Conservation (phyloP, 2,888 invertebrate genomes). For the Noctua janthe region DNA sequence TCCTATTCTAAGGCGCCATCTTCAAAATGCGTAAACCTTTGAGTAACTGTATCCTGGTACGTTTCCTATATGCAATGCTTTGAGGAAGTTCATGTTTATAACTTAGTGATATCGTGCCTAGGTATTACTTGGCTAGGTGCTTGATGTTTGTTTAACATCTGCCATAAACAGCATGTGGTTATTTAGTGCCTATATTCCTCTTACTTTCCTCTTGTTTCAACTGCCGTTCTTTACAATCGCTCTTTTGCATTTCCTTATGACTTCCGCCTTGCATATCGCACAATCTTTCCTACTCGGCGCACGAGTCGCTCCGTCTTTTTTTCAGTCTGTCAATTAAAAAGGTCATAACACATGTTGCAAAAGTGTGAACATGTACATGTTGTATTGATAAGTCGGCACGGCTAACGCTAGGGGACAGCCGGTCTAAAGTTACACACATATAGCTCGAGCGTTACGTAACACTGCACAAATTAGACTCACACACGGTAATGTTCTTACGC, state of each 20-base stretch:
- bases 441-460: constrained; percentile 57
- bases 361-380: constrained; percentile 68
- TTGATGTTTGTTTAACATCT: constrained; percentile 41
- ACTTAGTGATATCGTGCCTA: constrained; percentile 27
- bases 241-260: constrained; percentile 65
- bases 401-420: constrained; percentile 65
- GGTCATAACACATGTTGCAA: constrained; percentile 67
- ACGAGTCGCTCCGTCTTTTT: constrained; percentile 61
- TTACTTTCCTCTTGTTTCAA: constrained; percentile 63
- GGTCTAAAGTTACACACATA: constrained; percentile 63
- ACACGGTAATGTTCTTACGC: constrained; percentile 84
- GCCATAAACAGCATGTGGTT: constrained; percentile 29
- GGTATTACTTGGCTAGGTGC: constrained; percentile 5
- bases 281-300: constrained; percentile 52
- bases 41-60: constrained; percentile 20
- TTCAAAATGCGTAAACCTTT: constrained; percentile 31
- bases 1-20: constrained; percentile 1
- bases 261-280: constrained; percentile 65
- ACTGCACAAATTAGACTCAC: constrained; percentile 69
- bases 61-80: constrained; percentile 32
- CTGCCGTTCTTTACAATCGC: constrained; percentile 53
- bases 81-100: constrained; percentile 8
- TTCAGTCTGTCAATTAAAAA: constrained; percentile 68
- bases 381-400: constrained; percentile 62
- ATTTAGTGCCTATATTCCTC: constrained; percentile 37